phyloP scores from a whole-genome alignment of 1,140 invertebrate genomes.

The Heliconius congener region DNA sequence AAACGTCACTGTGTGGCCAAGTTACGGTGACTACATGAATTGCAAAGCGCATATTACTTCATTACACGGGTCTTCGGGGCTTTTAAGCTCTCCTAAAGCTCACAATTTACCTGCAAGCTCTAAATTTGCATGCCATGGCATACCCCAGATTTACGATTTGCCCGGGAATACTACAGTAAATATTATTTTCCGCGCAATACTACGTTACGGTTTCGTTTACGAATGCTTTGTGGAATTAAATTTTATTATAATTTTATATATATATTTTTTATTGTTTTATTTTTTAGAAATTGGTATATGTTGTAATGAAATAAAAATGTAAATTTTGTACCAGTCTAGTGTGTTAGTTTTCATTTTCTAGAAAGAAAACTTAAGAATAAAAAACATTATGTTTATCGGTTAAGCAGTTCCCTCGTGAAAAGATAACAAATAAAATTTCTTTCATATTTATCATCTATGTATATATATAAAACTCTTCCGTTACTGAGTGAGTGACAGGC shows the following conservation, averaged over 20 bases:
- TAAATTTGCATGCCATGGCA: constrained; percentile 41
- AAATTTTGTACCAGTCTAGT: too few species aligned
- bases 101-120: constrained; percentile 38
- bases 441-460: background rate
- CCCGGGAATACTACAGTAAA: constrained; percentile 24
- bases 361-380: too few species aligned
- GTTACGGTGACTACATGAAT: constrained; percentile 27
- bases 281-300: too few species aligned
- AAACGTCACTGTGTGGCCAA: constrained; percentile 18
- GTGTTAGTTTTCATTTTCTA: too few species aligned
- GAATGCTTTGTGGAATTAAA: background rate
- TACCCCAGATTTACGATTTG: constrained; percentile 40
- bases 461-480: too few species aligned
- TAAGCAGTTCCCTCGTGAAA: too few species aligned
- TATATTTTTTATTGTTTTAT: background rate
- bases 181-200: constrained; percentile 9
- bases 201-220: background rate
- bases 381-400: too few species aligned
- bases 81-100: constrained; percentile 37
- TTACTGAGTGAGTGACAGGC: too few species aligned
- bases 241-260: background rate
- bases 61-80: constrained; percentile 34
- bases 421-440: too few species aligned
- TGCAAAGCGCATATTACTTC: constrained; percentile 35
- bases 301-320: too few species aligned